Conservation (phyloP, 2,797 vertebrate species). For the Arctocebus calabarensis region DNA sequence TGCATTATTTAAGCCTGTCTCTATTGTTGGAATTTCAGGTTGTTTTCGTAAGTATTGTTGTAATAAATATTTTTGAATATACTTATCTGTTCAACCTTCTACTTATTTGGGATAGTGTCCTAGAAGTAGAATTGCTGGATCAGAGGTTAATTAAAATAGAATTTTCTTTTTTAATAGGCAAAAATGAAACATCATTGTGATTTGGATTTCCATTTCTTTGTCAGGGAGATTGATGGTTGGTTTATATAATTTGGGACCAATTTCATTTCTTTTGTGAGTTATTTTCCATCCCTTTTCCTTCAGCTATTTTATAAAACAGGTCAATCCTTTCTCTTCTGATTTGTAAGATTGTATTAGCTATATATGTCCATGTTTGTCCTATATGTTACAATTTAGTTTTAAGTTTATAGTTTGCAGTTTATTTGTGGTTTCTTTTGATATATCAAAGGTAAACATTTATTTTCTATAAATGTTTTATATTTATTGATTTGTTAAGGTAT, state of each 20-base stretch:
- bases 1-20: slow-evolving; percentile 72
- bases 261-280: slow-evolving; percentile 32
- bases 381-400: slow-evolving; percentile 5
- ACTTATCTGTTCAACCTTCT: slow-evolving; percentile 4
- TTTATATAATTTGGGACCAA: neutral
- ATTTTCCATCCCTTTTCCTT: slow-evolving; percentile 33
- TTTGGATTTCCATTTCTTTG: slow-evolving; percentile 7
- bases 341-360: slow-evolving; percentile 11
- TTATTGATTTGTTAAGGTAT: neutral
- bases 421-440: neutral
- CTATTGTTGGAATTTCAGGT: slow-evolving; percentile 44
- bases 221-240: neutral
- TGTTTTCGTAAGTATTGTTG: slow-evolving; percentile 67
- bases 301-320: neutral
- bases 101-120: neutral
- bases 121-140: slow-evolving; percentile 40
- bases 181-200: neutral
- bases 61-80: slow-evolving; percentile 68
- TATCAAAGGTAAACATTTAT: slow-evolving; percentile 4
- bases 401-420: neutral
- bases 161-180: neutral
- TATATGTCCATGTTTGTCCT: neutral
- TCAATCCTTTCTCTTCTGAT: neutral
- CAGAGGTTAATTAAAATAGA: slow-evolving; percentile 43
- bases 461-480: neutral